Evolutionary conservation across 2,797 vertebrate genomes (phyloP).

Genomic region (Neosilurus mollespiculum): DNA sequence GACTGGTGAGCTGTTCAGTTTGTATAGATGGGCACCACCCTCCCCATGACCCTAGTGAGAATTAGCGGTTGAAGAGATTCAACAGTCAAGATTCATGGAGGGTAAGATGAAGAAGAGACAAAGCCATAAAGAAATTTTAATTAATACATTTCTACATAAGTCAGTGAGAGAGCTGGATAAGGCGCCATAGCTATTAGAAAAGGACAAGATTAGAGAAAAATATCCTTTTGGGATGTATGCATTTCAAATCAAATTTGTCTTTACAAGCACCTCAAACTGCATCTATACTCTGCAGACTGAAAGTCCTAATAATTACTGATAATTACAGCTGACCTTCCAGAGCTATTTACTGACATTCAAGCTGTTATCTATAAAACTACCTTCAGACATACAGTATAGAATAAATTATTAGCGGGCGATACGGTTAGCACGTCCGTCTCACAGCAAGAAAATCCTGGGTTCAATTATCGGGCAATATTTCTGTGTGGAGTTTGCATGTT

Average conservation of each 20-base stretch:
- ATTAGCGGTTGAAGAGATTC: too few species aligned
- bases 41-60: too few species aligned
- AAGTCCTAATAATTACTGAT: neutral
- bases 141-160: too few species aligned
- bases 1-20: too few species aligned
- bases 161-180: constrained; percentile 70
- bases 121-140: constrained; percentile 45
- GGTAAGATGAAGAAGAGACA: neutral
- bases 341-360: constrained; percentile 2
- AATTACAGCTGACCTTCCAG: neutral
- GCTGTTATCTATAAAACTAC: neutral
- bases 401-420: neutral
- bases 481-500: too few species aligned
- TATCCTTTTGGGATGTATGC: constrained; percentile 69
- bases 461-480: too few species aligned
- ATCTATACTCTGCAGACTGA: constrained; percentile 36
- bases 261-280: constrained; percentile 63
- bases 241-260: constrained; percentile 74
- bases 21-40: too few species aligned
- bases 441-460: too few species aligned
- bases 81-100: too few species aligned
- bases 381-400: neutral
- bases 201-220: constrained; percentile 67
- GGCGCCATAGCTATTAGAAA: constrained; percentile 58
- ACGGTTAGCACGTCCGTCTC: too few species aligned